Evolutionary conservation across 1,140 invertebrate genomes (phyloP), one percentile per base, ranked within the genome.

Genomic region (Bombus haemorrhoidalis): DNA sequence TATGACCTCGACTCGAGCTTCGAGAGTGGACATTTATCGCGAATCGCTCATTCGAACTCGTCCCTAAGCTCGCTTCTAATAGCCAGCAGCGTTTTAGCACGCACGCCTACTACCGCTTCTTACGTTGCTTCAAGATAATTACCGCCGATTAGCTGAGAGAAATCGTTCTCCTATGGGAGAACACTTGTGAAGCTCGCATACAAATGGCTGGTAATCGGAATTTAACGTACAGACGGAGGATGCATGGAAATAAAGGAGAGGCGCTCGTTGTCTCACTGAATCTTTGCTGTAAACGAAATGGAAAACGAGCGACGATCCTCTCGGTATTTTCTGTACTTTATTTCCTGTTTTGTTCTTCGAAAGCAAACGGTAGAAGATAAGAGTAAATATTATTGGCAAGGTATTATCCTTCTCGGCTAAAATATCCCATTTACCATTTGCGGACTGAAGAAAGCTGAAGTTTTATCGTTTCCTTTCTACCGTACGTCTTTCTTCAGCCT

Each of bases 21-120:
- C 15, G n/a, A 10, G 15, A 57, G 69, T n/a, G 69, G 69, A 73
- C 28, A 62, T 74, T 59, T 73, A 81, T 81, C 80, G 53, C 41
- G 39, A 62, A 74, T 82, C 39, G n/a, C 32, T 62, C 47, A 37
- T 69, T 69, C 37, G 34, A 69, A 39, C 22, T 69, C 9, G 34
- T 69, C 64, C 10, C 10, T 25, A 53, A 53, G 47, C 47, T 22
- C 47, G 47, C 47, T 53, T 53, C 47, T 53, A 53, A 53, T 53
- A 53, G 47, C 47, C 28, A 62, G 59, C 59, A 53, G 47, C 47
- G 47, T 53, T 57, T 59, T 39, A 22, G 37, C 39, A 74, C 53
- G 57, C 71, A 74, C 69, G 71, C 53, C 71, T 32, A n/a, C 37
- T 37, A 15, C 53, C n/a, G 34, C 43, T 25, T 32, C 37, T 53